phyloP scores from a whole-genome alignment of 1,140 invertebrate species.

The Atta colombica region DNA sequence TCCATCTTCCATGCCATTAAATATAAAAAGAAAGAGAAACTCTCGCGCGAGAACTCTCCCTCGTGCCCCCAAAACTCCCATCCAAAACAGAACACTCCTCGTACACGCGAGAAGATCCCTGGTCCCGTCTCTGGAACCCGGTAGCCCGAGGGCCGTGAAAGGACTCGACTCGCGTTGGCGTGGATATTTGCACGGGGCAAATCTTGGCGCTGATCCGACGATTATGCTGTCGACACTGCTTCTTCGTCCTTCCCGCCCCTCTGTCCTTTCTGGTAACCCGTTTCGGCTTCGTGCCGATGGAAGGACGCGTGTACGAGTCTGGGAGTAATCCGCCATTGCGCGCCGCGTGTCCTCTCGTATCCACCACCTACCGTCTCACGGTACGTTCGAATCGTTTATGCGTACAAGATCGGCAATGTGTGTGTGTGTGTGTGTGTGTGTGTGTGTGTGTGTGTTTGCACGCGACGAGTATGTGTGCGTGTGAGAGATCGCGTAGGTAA shows the following conservation, averaged over 20 bases:
- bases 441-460: slow-evolving; percentile 47
- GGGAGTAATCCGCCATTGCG: slow-evolving; percentile 66
- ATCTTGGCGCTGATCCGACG: slow-evolving; percentile 76
- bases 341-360: slow-evolving; percentile 57
- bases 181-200: slow-evolving; percentile 76
- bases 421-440: slow-evolving; percentile 21
- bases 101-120: slow-evolving; percentile 6
- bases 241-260: slow-evolving; percentile 48
- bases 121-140: not conserved
- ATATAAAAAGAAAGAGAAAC: slow-evolving; percentile 17
- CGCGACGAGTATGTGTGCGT: slow-evolving; percentile 26
- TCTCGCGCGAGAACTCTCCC: not conserved
- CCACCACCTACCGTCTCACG: slow-evolving; percentile 46
- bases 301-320: slow-evolving; percentile 56
- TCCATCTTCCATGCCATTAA: not conserved
- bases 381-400: slow-evolving; percentile 57
- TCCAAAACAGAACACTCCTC: no score
- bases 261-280: slow-evolving; percentile 31
- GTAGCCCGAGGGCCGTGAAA: slow-evolving; percentile 42
- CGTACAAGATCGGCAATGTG: slow-evolving; percentile 1
- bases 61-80: no score
- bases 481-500: slow-evolving; percentile 66
- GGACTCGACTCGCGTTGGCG: slow-evolving; percentile 65
- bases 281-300: slow-evolving; percentile 26
- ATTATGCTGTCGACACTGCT: slow-evolving; percentile 84